Conservation (phyloP, 2,113 vertebrate genomes). For the Astur gentilis region DNA sequence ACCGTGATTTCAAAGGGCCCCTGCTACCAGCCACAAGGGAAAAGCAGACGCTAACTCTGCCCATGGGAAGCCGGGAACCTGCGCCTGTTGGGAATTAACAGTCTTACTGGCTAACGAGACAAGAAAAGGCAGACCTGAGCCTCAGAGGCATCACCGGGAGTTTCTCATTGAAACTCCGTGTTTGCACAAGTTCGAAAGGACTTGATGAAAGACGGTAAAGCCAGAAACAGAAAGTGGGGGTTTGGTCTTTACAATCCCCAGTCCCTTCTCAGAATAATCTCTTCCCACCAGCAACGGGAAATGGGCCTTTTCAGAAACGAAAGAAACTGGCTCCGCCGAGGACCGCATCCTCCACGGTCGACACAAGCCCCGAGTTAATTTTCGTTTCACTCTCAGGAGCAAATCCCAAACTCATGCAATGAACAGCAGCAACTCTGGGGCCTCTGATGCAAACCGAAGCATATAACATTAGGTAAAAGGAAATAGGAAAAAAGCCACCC, state of each 20-base stretch:
- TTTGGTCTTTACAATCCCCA: neutral
- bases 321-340: neutral
- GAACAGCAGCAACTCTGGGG: neutral
- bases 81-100: neutral
- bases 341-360: fast-evolving
- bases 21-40: neutral
- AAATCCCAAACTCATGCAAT: neutral
- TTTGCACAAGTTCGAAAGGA: neutral
- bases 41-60: neutral
- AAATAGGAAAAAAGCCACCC: slow-evolving; percentile 7
- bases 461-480: neutral
- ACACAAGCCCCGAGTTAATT: neutral
- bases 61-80: neutral
- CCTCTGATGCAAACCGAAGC: neutral
- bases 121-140: neutral
- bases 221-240: neutral
- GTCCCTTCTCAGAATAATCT: neutral
- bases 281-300: neutral
- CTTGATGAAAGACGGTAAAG: neutral
- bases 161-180: fast-evolving
- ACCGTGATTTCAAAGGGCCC: neutral
- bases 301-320: neutral
- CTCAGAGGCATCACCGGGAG: neutral
- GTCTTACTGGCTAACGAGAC: neutral
- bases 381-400: neutral